Base-by-base conservation (phyloP, 2,113 vertebrate genomes). In the Salvelinus namaycush region DNA sequence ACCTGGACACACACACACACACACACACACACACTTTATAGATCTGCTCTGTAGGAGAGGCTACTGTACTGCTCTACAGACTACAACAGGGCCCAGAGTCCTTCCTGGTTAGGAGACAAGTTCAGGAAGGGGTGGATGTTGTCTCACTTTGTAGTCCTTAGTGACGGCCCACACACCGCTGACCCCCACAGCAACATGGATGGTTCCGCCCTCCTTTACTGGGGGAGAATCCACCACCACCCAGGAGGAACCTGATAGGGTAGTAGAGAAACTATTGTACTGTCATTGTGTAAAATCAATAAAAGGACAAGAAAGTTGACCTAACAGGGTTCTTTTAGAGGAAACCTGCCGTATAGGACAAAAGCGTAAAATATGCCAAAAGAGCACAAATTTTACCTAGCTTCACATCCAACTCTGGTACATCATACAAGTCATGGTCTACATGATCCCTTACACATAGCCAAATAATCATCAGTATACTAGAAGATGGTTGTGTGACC, bases 121-220 rank as follows among this genome's bases (percentile, higher is more conserved):
- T 14, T 69, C 8, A 34, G 1, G 2, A 69, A 11, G 68, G 29
- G 20, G 29, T 29, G 18, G 16, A 44, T n/a, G 16, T 13, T 8
- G 2, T 24, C 92, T 95, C 91, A 98, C 98, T 87, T 97, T 99
- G 70, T 92, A 94, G 68, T 99, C 97, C 77, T 98, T 99, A 5
- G 97, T 98, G 79, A 99, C 86, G 5, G 96, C 96, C 97, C 98
- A 99, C 74, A 98, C 97, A 68, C 98, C 97, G 4, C 91, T 92
- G 8, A 95, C 88, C 1, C 98, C 98, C 16, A 95, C 96, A 0
- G 97, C 93, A 69, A 98, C 85, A 0, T 98, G 97, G 79, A 95
- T 91, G n/a, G 93, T 95, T 73, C 96, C 96, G 0, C 96, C 93
- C 65, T 95, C 96, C 54, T 96, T 83, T 31, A 82, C 92, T 2